Conservation (phyloP, 2,888 invertebrate genomes). For the Isoperla grammatica region DNA sequence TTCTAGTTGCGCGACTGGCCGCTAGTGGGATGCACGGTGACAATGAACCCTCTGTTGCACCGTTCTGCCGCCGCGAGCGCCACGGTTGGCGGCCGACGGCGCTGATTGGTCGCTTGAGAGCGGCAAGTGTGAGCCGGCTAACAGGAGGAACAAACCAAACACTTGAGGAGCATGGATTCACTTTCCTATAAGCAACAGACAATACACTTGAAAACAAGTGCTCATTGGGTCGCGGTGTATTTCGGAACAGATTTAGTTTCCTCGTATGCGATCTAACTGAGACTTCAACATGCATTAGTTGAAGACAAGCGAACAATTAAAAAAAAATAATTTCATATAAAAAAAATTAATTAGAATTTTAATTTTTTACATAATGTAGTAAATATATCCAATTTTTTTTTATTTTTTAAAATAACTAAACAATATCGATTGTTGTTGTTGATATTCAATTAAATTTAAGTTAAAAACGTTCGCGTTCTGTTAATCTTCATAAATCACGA, state of each 20-base stretch:
- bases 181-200: conserved; percentile 3
- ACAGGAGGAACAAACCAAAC: conserved; percentile 6
- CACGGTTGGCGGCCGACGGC: not conserved
- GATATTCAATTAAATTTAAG: no score
- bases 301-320: no score
- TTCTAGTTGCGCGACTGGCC: conserved; percentile 1
- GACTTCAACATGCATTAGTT: not conserved
- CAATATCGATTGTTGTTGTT: no score
- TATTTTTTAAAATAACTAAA: no score
- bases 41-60: conserved; percentile 5
- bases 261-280: no score
- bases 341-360: not conserved
- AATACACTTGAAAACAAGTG: not conserved
- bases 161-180: conserved; percentile 12
- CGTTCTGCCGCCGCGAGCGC: conserved; percentile 1
- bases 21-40: conserved; percentile 8
- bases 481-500: no score
- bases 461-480: no score
- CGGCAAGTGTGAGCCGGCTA: conserved; percentile 7
- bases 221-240: not conserved
- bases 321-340: not conserved
- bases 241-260: no score
- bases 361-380: no score
- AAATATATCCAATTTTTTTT: no score
- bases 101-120: conserved; percentile 3